Evolutionary conservation across 2,888 invertebrate species (phyloP).

Genomic region (Didymodactylos carnosus): DNA sequence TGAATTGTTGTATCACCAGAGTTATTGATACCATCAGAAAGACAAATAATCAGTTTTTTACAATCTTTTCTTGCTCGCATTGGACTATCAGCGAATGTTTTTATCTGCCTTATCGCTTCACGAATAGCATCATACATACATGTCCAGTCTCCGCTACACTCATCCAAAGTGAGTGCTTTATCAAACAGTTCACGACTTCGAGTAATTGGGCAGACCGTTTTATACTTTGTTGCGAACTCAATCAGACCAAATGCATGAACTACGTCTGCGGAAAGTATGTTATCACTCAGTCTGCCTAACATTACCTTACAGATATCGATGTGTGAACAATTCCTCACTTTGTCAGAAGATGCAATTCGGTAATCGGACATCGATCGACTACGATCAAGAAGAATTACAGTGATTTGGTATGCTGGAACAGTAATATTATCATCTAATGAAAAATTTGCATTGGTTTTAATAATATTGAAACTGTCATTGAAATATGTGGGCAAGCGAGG

Average conservation of each 20-base stretch:
- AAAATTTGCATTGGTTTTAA: background rate
- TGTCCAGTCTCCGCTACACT: background rate
- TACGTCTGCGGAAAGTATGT: background rate
- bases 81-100: background rate
- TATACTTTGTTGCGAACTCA: background rate
- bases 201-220: background rate
- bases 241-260: background rate
- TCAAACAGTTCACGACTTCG: background rate
- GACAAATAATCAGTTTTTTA: background rate
- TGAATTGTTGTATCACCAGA: background rate
- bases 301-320: background rate
- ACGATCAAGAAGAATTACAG: background rate
- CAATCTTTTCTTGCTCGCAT: background rate
- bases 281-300: background rate
- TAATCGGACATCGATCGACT: background rate
- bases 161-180: background rate
- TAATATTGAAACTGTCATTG: background rate
- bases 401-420: background rate
- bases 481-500: background rate
- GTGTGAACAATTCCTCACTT: background rate
- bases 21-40: background rate
- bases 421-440: background rate
- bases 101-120: background rate
- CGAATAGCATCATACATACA: background rate
- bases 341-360: background rate